Base-by-base conservation (phyloP, 2,797 vertebrate species). In the Lemur catta region DNA sequence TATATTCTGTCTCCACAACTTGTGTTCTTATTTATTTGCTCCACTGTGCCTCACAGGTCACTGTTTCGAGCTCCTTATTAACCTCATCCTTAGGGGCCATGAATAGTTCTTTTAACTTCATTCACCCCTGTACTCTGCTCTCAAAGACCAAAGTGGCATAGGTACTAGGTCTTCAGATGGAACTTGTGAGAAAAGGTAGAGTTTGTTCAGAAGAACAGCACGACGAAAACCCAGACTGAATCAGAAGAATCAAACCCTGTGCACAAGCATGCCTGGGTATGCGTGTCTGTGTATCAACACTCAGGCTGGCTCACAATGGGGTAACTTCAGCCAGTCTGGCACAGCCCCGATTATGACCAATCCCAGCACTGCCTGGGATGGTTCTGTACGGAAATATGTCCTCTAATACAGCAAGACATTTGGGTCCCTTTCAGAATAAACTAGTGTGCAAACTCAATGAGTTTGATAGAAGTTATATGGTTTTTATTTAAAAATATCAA, bases 401-500 rank as follows among this genome's bases (percentile, higher is more conserved):
- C 72, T 63, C 87, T 94, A 90, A 88, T 18, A 92, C 2, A 46
- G 78, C 90, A 22, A 89, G 80, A 85, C 76, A 79, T 69, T 93
- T 87, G 71, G 67, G 61, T 72, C 46, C 4, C 59, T 96, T 89
- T 81, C 78, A 93, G 81, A 96, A 91, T 85, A 95, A 92, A 63
- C 65, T 28, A 84, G 71, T 74, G 14, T 87, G 74, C n/a, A 74
- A 95, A 63, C 41, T 95, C 78, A 52, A 57, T 74, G 74, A 89
- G 28, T 71, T 33, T 94, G 48, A 88, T 69, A 85, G n/a, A 93
- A 88, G 89, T 74, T 74, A 93, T 88, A 76, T 20, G 61, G 41
- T 75, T 76, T 90, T 95, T 89, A 76, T 85, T 96, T 93, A 41
- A 92, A 93, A 96, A 93, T 30, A 63, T 41, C 79, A 96, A 72